These are phyloP conservation scores for Plemyria rubiginata DNA, from an alignment of 2,888 invertebrate species.

Conservation along the genomic window DNA sequence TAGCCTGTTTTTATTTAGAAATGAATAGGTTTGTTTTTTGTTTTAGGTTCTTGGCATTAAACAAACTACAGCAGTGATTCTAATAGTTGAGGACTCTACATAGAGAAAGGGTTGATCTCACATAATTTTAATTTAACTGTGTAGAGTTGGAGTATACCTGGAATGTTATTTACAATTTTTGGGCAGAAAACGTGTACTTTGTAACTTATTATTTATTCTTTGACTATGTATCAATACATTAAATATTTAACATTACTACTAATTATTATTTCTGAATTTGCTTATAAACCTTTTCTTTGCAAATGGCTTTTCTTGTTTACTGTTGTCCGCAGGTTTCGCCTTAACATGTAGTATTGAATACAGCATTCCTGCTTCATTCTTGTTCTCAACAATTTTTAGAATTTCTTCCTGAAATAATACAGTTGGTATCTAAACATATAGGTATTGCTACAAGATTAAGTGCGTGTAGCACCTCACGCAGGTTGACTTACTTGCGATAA, in stretches of 20 bases:
- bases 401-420: constrained; percentile 86
- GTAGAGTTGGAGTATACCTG: not conserved
- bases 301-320: constrained; percentile 64
- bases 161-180: not conserved
- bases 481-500: constrained; percentile 79
- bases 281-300: constrained; percentile 68
- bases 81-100: not conserved
- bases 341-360: constrained; percentile 89
- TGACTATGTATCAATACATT: constrained; percentile 20
- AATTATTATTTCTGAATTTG: constrained; percentile 61
- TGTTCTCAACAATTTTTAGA: constrained; percentile 88
- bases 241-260: constrained; percentile 49
- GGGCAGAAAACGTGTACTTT: constrained; percentile 1
- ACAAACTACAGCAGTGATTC: constrained; percentile 10
- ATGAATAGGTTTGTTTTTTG: constrained; percentile 31
- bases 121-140: not conserved
- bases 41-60: constrained; percentile 58
- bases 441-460: not conserved
- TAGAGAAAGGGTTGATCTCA: not conserved
- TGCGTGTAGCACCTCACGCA: not conserved
- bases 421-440: not conserved
- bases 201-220: constrained; percentile 14
- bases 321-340: constrained; percentile 81
- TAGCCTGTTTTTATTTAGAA: not conserved
- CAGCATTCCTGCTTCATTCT: constrained; percentile 87